Percentiles rank a stretch among this genome's conserved stretches.
Conservation (phyloP, 2,888 invertebrate species). For the Altica lythri region DNA sequence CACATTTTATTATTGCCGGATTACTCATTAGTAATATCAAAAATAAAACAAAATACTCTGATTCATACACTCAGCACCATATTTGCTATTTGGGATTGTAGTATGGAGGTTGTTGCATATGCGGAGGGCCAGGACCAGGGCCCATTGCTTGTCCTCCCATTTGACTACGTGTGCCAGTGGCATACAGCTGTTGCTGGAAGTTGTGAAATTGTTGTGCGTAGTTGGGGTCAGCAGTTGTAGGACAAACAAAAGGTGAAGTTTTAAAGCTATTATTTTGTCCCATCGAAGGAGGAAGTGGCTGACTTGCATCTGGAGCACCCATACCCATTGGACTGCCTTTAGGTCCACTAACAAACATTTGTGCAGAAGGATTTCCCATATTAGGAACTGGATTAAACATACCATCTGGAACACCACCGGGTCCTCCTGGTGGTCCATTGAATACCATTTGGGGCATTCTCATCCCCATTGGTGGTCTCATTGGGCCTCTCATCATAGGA, state of each 20-base stretch:
- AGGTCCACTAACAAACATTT: conserved; percentile 64
- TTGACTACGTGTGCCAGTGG: conserved; percentile 77
- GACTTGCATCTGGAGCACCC: conserved; percentile 67
- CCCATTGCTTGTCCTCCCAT: conserved; percentile 57
- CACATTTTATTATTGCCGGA: conserved; percentile 56
- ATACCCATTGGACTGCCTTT: conserved; percentile 64
- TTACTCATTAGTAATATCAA: conserved; percentile 57
- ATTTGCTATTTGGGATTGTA: conserved; percentile 57
- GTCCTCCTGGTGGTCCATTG: conserved; percentile 52
- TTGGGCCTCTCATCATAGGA: conserved; percentile 56
- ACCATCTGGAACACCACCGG: conserved; percentile 49
- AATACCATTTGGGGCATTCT: conserved; percentile 53
- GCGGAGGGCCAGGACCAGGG: conserved; percentile 59
- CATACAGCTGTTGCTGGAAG: conserved; percentile 93
- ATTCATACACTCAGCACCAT: conserved; percentile 55
- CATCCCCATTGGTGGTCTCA: conserved; percentile 58
- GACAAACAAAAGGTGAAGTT: conserved; percentile 80
- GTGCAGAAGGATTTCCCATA: conserved; percentile 59
- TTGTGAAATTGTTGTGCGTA: conserved; percentile 95
- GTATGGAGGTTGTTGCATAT: conserved; percentile 58
- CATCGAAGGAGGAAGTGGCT: conserved; percentile 80
- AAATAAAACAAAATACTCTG: conserved; percentile 57
- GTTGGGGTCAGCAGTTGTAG: conserved; percentile 85
- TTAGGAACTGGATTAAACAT: conserved; percentile 52
- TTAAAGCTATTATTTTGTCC: conserved; percentile 74